These are phyloP conservation scores for Argopecten irradians DNA, from an alignment of 1,140 invertebrate genomes.

Conservation along the genomic window DNA sequence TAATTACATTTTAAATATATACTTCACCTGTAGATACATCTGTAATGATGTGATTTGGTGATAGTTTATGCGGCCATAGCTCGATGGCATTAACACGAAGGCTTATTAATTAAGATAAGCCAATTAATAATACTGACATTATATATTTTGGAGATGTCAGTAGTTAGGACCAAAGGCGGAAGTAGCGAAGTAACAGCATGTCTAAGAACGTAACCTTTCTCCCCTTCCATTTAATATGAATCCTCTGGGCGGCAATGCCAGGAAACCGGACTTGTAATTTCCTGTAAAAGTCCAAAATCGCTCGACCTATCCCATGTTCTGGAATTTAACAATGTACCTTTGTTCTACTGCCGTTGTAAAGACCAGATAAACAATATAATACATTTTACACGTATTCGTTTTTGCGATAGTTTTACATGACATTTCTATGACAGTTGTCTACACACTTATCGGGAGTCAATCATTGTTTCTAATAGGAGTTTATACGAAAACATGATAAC, in stretches of 20 bases:
- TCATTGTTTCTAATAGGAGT: too few relatives aligned
- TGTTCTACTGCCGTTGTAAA: neutral
- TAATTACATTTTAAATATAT: conserved; percentile 4
- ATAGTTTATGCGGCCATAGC: neutral
- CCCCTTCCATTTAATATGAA: neutral
- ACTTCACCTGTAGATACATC: neutral
- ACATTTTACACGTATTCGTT: too few relatives aligned
- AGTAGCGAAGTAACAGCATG: neutral
- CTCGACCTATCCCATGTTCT: neutral
- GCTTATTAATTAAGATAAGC: neutral
- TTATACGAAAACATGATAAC: too few relatives aligned
- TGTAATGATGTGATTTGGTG: neutral
- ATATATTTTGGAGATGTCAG: neutral
- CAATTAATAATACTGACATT: neutral
- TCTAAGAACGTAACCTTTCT: neutral
- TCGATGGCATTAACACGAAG: neutral
- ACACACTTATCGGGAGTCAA: too few relatives aligned
- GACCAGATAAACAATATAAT: neutral
- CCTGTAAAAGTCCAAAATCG: neutral
- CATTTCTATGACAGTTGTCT: too few relatives aligned
- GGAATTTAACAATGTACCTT: too few relatives aligned
- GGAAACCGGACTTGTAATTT: neutral
- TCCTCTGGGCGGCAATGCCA: neutral
- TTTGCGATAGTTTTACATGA: too few relatives aligned
- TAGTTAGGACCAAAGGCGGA: neutral